Conservation (phyloP, 2,797 vertebrate species). For the Ficedula albicollis region DNA sequence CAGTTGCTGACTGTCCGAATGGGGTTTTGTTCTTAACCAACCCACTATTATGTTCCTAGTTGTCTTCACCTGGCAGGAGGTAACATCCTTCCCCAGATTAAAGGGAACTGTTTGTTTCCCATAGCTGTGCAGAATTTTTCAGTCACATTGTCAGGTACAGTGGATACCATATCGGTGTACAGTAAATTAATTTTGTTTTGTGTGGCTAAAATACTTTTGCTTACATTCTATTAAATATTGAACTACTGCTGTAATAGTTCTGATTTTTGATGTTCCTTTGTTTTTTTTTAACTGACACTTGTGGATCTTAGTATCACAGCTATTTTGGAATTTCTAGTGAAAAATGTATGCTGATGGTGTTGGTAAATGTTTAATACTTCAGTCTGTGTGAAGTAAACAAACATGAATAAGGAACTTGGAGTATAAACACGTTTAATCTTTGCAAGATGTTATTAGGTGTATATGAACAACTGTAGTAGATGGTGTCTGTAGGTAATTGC, state of each 20-base stretch:
- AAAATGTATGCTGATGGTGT: slow-evolving; percentile 20
- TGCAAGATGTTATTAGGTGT: slow-evolving; percentile 74
- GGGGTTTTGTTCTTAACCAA: not conserved
- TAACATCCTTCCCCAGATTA: not conserved
- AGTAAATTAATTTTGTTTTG: slow-evolving; percentile 35
- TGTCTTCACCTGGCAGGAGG: not conserved
- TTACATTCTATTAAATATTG: slow-evolving; percentile 33
- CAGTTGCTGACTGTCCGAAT: not conserved
- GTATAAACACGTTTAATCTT: slow-evolving; percentile 34
- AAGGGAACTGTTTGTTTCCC: not conserved
- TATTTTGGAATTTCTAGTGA: slow-evolving; percentile 11
- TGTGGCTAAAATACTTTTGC: slow-evolving; percentile 42
- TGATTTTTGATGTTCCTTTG: slow-evolving; percentile 25
- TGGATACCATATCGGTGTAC: not conserved
- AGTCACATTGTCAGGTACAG: not conserved
- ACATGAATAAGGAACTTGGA: slow-evolving; percentile 20
- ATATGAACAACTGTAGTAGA: slow-evolving; percentile 66
- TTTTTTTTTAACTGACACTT: slow-evolving; percentile 35
- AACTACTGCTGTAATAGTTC: slow-evolving; percentile 29
- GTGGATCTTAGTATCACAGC: slow-evolving; percentile 42
- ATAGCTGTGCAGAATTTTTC: not conserved
- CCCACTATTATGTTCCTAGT: not conserved
- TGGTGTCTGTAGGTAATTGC: slow-evolving; percentile 77
- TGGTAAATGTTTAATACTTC: slow-evolving; percentile 59
- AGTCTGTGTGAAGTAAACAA: slow-evolving; percentile 45